phyloP scores from a whole-genome alignment of 1,140 invertebrate genomes.

The Calosoma granatense region DNA sequence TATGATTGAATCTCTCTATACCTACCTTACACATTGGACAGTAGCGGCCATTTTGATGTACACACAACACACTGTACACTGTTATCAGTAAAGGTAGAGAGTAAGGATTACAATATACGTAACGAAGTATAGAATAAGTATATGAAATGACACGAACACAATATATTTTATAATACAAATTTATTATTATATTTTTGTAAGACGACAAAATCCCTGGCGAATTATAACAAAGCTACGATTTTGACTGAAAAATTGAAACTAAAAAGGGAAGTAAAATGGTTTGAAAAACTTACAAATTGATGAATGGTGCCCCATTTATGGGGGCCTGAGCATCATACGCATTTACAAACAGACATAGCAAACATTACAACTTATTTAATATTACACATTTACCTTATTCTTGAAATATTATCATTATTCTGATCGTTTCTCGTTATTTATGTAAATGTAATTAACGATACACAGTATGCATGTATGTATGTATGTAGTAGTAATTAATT shows the following conservation, averaged over 20 bases:
- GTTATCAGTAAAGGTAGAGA: too few relatives aligned
- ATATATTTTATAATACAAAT: slow-evolving; percentile 34
- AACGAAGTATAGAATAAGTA: too few relatives aligned
- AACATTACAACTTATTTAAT: neutral
- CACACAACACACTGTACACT: too few relatives aligned
- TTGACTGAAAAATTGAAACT: slow-evolving; percentile 20
- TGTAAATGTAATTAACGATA: too few relatives aligned
- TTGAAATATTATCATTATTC: too few relatives aligned
- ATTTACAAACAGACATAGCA: neutral
- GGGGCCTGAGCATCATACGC: neutral
- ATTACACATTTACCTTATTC: neutral
- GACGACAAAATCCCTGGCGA: slow-evolving; percentile 34
- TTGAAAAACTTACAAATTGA: slow-evolving; percentile 13
- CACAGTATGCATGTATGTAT: too few relatives aligned
- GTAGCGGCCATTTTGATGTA: too few relatives aligned
- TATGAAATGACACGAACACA: neutral
- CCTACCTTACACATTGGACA: too few relatives aligned
- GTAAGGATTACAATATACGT: too few relatives aligned
- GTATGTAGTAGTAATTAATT: too few relatives aligned
- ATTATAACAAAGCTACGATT: slow-evolving; percentile 33
- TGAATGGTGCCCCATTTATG: neutral
- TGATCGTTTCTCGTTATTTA: too few relatives aligned
- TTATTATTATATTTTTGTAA: slow-evolving; percentile 34
- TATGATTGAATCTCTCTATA: too few relatives aligned
- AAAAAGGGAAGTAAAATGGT: slow-evolving; percentile 20